A percentile compares a stretch with the other conserved stretches of the same genome.
Evolutionary conservation across 1,140 invertebrate species (phyloP).

Genomic region (Orussus abietinus): DNA sequence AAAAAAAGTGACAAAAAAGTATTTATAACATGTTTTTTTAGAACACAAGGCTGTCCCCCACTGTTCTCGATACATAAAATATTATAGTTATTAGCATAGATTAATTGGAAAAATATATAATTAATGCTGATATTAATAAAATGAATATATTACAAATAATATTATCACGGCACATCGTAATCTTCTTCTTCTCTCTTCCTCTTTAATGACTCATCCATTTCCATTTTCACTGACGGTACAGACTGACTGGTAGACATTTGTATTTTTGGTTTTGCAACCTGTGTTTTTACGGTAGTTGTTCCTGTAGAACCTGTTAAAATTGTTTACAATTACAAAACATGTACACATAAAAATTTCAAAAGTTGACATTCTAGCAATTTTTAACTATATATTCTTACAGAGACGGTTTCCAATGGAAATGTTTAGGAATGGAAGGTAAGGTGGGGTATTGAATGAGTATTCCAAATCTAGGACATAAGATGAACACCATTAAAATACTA

Average conservation of each 20-base stretch:
- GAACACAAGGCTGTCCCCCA: too few relatives aligned
- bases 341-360: constrained; percentile 8
- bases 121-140: not conserved
- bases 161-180: constrained; percentile 56
- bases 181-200: constrained; percentile 66
- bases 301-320: constrained; percentile 19
- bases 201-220: constrained; percentile 39
- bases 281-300: constrained; percentile 24
- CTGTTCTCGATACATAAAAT: too few relatives aligned
- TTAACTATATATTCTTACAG: not conserved
- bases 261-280: constrained; percentile 60
- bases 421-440: not conserved
- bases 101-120: too few relatives aligned
- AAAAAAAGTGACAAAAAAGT: too few relatives aligned
- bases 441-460: not conserved
- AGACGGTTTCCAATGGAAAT: not conserved
- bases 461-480: constrained; percentile 12
- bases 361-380: too few relatives aligned
- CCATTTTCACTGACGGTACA: constrained; percentile 39
- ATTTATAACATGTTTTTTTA: too few relatives aligned
- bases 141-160: constrained; percentile 1
- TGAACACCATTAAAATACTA: not conserved
- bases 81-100: too few relatives aligned
- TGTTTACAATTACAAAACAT: constrained; percentile 8
- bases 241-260: constrained; percentile 54